A percentile compares a stretch with the other conserved stretches of the same genome.
phyloP scores from a whole-genome alignment of 1,140 invertebrate species.

The Physella acuta region DNA sequence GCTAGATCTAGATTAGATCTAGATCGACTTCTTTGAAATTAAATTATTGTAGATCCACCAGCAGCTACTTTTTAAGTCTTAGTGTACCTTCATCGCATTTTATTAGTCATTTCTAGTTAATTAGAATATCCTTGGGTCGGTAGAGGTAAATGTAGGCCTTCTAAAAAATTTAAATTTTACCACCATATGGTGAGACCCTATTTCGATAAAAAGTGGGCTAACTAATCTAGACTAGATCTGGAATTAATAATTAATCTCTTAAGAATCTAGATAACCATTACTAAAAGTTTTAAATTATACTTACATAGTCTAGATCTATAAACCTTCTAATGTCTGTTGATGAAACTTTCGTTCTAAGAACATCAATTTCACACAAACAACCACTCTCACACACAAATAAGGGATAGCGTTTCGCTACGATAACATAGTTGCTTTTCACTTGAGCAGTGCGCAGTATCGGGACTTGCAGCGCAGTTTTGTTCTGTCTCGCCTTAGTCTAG shows the following conservation, averaged over 20 bases:
- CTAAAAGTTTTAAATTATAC: background rate
- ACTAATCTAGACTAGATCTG: no score
- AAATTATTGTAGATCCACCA: no score
- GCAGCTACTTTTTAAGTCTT: no score
- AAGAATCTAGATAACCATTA: background rate
- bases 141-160: no score
- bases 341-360: conserved; percentile 23
- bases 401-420: conserved; percentile 3
- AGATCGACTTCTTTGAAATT: no score
- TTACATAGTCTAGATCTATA: background rate
- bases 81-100: no score
- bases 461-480: background rate
- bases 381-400: conserved; percentile 21
- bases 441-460: conserved; percentile 1
- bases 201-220: no score
- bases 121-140: no score
- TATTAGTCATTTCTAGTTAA: no score
- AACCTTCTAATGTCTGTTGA: conserved; percentile 3
- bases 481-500: background rate
- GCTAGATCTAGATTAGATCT: no score
- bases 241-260: background rate
- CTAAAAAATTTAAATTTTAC: no score
- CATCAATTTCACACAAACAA: conserved; percentile 23
- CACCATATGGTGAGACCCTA: no score
- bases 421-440: background rate